A percentile compares a stretch with the other conserved stretches of the same genome.
These are phyloP conservation scores for Dryococelus australis DNA, from an alignment of 2,888 invertebrate genomes.

Conservation along the genomic window DNA sequence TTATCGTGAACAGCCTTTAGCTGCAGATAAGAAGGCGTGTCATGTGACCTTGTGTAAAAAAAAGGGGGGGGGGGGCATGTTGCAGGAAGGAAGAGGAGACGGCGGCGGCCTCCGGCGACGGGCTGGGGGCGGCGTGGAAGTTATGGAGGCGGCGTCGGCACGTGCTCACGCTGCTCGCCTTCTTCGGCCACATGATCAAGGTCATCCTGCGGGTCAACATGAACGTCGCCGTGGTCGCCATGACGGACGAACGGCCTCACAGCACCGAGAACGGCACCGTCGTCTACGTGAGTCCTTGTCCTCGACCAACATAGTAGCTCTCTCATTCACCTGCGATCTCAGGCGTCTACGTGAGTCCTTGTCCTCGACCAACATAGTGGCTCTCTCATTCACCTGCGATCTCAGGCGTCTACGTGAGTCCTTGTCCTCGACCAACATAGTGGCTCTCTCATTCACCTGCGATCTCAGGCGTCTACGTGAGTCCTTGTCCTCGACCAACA, in stretches of 20 bases:
- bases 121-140: neutral
- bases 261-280: neutral
- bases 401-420: neutral
- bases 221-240: conserved; percentile 1
- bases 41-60: no score
- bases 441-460: no score
- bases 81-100: neutral
- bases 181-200: conserved; percentile 16
- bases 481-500: neutral
- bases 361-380: no score
- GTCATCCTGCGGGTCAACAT: neutral
- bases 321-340: no score
- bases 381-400: no score
- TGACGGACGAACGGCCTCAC: neutral
- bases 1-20: no score
- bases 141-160: neutral
- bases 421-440: no score
- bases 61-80: neutral
- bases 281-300: neutral
- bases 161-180: neutral
- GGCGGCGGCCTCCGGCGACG: neutral
- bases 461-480: no score
- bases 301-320: no score
- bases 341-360: neutral
- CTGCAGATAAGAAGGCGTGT: no score